Evolutionary conservation across 2,797 vertebrate genomes (phyloP).

Genomic region (Hoplostethus atlanticus): DNA sequence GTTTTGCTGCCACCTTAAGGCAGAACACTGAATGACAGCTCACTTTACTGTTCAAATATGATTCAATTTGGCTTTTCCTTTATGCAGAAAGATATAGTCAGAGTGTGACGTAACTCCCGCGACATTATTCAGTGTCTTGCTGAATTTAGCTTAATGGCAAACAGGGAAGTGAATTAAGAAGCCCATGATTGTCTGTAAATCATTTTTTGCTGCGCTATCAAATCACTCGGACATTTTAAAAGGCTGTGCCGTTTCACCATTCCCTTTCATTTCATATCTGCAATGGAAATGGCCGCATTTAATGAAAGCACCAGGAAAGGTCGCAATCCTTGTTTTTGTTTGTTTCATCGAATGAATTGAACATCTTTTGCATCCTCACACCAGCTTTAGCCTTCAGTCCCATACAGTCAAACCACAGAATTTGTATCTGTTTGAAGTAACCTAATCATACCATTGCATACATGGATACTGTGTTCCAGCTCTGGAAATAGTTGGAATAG

Average conservation of each 20-base stretch:
- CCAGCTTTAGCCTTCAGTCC: too few relatives aligned
- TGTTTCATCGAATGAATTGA: not conserved
- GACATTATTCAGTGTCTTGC: not conserved
- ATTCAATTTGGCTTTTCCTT: not conserved
- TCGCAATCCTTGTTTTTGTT: not conserved
- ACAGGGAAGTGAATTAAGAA: not conserved
- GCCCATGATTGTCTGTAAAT: not conserved
- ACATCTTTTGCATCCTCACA: not conserved
- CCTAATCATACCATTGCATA: not conserved
- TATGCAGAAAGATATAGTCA: not conserved
- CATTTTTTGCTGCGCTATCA: not conserved
- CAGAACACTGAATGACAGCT: conserved; percentile 56
- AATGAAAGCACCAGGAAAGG: not conserved
- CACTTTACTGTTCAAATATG: not conserved
- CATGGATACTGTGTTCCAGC: not conserved
- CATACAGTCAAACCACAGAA: too few relatives aligned
- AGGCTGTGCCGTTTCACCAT: not conserved
- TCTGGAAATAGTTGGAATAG: not conserved
- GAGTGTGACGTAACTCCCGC: not conserved
- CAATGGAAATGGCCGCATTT: not conserved
- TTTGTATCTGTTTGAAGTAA: not conserved
- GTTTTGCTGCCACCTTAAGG: conserved; percentile 79
- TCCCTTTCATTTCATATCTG: conserved; percentile 8
- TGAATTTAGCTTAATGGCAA: not conserved
- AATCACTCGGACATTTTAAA: not conserved